A percentile compares a stretch with the other conserved stretches of the same genome.
Conservation (phyloP, 35 echinoderm and acorn worm genomes). For the Lytechinus variegatus region DNA sequence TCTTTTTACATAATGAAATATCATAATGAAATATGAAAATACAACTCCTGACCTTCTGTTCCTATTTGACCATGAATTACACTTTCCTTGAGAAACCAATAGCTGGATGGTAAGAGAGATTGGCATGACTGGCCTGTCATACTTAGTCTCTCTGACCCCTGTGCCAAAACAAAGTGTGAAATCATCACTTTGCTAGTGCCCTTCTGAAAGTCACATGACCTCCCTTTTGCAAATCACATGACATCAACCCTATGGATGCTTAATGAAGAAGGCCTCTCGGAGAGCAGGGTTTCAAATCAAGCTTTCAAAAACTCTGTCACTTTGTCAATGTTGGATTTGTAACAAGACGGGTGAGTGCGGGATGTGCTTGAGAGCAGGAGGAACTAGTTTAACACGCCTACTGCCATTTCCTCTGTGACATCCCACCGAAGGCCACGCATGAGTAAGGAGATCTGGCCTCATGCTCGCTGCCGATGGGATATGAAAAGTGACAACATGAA, state of each 20-base stretch:
- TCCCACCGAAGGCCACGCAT: background rate
- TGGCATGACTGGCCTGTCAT: too few relatives aligned
- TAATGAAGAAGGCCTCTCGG: background rate
- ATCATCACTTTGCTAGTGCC: background rate
- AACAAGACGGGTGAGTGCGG: background rate
- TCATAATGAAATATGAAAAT: too few relatives aligned
- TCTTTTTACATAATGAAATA: too few relatives aligned
- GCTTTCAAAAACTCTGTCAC: background rate
- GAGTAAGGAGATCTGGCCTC: conserved; percentile 7
- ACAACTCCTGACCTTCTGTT: too few relatives aligned
- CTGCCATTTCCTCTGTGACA: background rate
- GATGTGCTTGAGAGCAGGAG: background rate
- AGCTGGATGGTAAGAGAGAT: too few relatives aligned
- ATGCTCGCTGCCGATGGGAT: background rate
- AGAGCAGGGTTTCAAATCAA: background rate
- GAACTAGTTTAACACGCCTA: conserved; percentile 10
- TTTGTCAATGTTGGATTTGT: background rate
- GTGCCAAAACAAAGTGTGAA: background rate
- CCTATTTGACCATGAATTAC: too few relatives aligned
- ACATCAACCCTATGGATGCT: background rate
- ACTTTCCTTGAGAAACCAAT: too few relatives aligned
- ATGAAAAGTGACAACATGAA: conserved; percentile 19
- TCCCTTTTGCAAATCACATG: background rate
- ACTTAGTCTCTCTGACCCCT: too few relatives aligned
- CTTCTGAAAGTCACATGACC: background rate